These are phyloP conservation scores for crab-eating macaque (Macaca fascicularis) DNA, from an alignment of 2,113 vertebrate species.

Conservation along the genomic window T2T-MFA8v1.1 NC_088391.1:96906001-96906500, in stretches of 20 bases:
- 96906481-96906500: not conserved
- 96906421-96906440: not conserved
- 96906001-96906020: not conserved
- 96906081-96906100: not conserved
- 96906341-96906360: not conserved
- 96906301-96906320: not conserved
- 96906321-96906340: not conserved
- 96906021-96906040: not conserved
- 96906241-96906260: not conserved
- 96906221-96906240: not conserved
- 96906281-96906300: not conserved
- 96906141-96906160: not conserved
- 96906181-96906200: too few relatives aligned
- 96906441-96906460: not conserved
- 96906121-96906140: not conserved
- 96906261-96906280: not conserved
- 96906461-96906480: not conserved
- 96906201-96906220: not conserved
- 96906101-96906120: not conserved
- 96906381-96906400: not conserved
- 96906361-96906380: not conserved
- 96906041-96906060: not conserved
- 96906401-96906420: not conserved
- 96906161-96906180: fast-evolving
- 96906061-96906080: not conserved